Evolutionary conservation across 2,113 vertebrate genomes (phyloP).

Genomic region (Entelurus aequoreus): DNA sequence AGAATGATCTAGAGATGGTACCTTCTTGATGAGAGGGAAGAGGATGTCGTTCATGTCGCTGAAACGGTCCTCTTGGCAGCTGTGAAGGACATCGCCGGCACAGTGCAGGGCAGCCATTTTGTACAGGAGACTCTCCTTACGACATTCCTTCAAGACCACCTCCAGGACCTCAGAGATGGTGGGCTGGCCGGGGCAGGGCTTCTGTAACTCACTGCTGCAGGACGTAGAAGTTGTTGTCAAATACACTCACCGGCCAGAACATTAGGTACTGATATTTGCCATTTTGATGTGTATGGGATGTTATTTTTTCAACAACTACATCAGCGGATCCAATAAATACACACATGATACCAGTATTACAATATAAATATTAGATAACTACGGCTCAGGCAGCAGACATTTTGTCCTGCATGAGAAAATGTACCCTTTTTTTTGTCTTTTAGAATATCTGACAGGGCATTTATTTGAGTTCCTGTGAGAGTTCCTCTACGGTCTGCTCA

Average conservation of each 20-base stretch:
- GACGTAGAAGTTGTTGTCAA: neutral
- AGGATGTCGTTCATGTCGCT: conserved; percentile 81
- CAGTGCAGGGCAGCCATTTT: conserved; percentile 86
- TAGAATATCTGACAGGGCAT: too few relatives aligned
- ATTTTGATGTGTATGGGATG: too few relatives aligned
- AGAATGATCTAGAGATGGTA: conserved; percentile 32
- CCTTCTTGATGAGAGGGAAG: conserved; percentile 93
- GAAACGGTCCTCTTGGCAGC: conserved; percentile 85
- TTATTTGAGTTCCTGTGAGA: too few relatives aligned
- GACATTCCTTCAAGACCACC: conserved; percentile 86
- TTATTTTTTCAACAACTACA: too few relatives aligned
- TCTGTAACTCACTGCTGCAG: conserved; percentile 76
- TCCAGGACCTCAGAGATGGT: conserved; percentile 77
- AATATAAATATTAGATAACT: too few relatives aligned
- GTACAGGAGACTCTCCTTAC: conserved; percentile 86
- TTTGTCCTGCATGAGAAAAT: too few relatives aligned
- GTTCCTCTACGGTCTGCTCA: too few relatives aligned
- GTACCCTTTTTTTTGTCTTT: too few relatives aligned
- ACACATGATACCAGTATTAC: too few relatives aligned
- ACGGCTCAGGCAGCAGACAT: too few relatives aligned
- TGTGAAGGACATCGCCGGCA: conserved; percentile 78
- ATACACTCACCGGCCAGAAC: neutral
- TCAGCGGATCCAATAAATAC: too few relatives aligned
- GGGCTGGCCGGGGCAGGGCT: conserved; percentile 80
- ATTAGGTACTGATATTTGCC: too few relatives aligned